Base-by-base conservation (phyloP, 2,888 invertebrate genomes). In the Agonopterix arenella region DNA sequence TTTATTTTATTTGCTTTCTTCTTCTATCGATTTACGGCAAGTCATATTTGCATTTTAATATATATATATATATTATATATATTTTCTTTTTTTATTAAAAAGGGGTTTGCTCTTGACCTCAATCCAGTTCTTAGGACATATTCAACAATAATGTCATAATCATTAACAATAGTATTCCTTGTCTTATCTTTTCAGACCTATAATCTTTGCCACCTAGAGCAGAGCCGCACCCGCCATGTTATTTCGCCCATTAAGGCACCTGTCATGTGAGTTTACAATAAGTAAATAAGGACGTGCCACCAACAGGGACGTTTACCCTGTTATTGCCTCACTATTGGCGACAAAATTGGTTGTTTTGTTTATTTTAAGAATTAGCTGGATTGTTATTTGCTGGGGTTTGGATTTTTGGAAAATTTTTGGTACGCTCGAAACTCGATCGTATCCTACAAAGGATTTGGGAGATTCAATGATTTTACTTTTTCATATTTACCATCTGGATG, bases 201-300 rank as follows among this genome's bases (percentile, higher is more conserved):
- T 40, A 66, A 38, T 78, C 76, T 76, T 61, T 72, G 75, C 1
- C 54, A 51, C 49, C 53, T 54, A 60, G 62, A 69, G 64, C 64
- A 58, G 56, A 55, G 78, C 68, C 85, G 76, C 83, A 64, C 85
- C 85, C 81, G 86, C 80, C 88, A 82, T 82, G 89, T 89, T 83
- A 89, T 84, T 82, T 73, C 73, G 71, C 80, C 84, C 70, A 90
- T 90, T 90, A 89, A 76, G 85, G 80, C 73, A 83, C 82, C 89
- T 89, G 89, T 89, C 89, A 89, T 85, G 84, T 80, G 83, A 85
- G 88, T 86, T 86, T 85, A 86, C 88, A 86, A 84, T 85, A 86
- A 86, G 88, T 88, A 89, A 89, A 89, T 86, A 89, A 79, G 80
- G 75, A 76, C 75, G 74, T 69, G 78, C 69, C 62, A 54, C 70